Conservation (phyloP, 2,797 vertebrate genomes). For the Sebastes jordani region DNA sequence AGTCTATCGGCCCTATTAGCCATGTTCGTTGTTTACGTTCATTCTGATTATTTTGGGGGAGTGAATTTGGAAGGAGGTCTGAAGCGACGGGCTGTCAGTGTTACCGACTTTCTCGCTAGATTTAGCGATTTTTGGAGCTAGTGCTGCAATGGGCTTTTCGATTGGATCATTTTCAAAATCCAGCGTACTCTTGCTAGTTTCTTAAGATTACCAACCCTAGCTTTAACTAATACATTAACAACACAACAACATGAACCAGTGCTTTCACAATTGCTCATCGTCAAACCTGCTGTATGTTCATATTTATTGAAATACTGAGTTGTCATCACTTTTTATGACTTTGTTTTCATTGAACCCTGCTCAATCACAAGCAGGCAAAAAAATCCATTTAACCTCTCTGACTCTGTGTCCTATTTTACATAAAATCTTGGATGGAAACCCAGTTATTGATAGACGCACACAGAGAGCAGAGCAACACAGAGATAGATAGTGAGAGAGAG, state of each 20-base stretch:
- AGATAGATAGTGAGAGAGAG: background rate
- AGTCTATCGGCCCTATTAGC: too few species aligned
- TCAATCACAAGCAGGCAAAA: slow-evolving; percentile 4
- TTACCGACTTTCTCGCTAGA: too few species aligned
- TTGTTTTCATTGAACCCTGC: background rate
- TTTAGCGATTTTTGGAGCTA: too few species aligned
- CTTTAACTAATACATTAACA: background rate
- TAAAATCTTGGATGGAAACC: slow-evolving; percentile 24
- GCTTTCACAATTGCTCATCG: background rate
- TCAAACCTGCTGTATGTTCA: background rate
- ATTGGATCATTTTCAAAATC: too few species aligned
- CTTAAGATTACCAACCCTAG: too few species aligned
- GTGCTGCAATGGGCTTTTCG: too few species aligned
- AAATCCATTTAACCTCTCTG: slow-evolving; percentile 39
- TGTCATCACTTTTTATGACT: slow-evolving; percentile 1
- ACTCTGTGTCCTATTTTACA: slow-evolving; percentile 36
- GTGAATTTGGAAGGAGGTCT: too few species aligned
- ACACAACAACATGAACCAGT: background rate
- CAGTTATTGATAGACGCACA: slow-evolving; percentile 10
- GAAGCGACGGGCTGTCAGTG: too few species aligned
- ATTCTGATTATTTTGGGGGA: too few species aligned
- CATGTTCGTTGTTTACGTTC: too few species aligned
- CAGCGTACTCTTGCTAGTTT: too few species aligned
- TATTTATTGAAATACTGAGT: background rate
- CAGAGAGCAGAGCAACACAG: background rate